phyloP scores from a whole-genome alignment of 1,140 invertebrate species.

The Macrobrachium rosenbergii region DNA sequence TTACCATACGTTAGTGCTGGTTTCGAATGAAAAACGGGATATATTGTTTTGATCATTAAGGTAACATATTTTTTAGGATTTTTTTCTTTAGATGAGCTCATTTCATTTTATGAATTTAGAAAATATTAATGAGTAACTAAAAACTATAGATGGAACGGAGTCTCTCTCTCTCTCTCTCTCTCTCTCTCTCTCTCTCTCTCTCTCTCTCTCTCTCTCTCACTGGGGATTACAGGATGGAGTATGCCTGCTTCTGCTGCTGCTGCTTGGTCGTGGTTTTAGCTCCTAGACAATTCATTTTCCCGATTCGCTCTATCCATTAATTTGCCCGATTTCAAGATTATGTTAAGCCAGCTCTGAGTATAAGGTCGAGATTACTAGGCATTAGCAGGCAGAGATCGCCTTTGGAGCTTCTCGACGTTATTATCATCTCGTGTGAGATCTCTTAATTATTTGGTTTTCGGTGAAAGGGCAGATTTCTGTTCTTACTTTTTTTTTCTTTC shows the following conservation, averaged over 20 bases:
- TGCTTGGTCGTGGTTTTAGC: slow-evolving; percentile 3
- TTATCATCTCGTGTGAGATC: neutral
- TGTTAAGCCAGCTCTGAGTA: neutral
- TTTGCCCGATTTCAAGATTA: neutral
- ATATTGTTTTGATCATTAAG: too few species aligned
- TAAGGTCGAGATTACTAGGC: neutral
- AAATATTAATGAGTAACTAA: too few species aligned
- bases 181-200: too few species aligned
- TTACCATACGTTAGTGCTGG: too few species aligned
- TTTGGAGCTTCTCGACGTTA: neutral
- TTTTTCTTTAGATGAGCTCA: too few species aligned
- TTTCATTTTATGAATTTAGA: too few species aligned
- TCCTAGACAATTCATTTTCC: slow-evolving; percentile 47
- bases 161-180: slow-evolving; percentile 8
- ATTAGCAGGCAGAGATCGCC: neutral
- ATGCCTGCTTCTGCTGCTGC: neutral
- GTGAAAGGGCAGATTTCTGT: neutral
- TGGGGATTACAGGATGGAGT: neutral
- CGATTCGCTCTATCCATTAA: slow-evolving; percentile 41
- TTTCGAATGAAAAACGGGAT: too few species aligned
- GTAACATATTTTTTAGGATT: too few species aligned
- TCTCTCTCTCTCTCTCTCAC: neutral
- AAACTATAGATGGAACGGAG: too few species aligned
- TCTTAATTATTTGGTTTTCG: neutral
- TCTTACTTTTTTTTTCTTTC: neutral